These are phyloP conservation scores for Octodon degus DNA, from an alignment of 2,113 vertebrate genomes.

Conservation along the genomic window DNA sequence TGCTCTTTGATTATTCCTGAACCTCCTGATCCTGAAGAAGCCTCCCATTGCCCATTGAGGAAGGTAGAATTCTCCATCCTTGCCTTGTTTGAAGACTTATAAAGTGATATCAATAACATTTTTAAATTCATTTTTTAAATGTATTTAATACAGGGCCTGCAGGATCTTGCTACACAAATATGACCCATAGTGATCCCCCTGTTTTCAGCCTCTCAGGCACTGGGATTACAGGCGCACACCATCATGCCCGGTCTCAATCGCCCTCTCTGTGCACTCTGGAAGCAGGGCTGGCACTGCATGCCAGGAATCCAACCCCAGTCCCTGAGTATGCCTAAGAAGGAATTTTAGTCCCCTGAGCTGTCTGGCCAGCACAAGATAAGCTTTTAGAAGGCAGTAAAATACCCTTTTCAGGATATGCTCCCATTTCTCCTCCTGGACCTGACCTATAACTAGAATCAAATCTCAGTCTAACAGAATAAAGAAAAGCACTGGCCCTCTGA, in stretches of 20 bases:
- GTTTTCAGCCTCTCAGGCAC: too few species aligned
- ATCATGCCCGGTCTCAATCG: too few species aligned
- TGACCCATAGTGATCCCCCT: too few species aligned
- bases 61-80: not conserved
- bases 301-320: too few species aligned
- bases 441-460: not conserved
- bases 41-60: not conserved
- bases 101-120: not conserved
- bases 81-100: not conserved
- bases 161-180: too few species aligned
- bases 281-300: too few species aligned
- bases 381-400: not conserved
- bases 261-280: too few species aligned
- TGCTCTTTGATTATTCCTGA: not conserved
- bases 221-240: too few species aligned
- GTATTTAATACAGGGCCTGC: too few species aligned
- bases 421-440: not conserved
- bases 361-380: not conserved
- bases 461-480: not conserved
- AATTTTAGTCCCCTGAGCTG: too few species aligned
- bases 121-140: not conserved
- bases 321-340: too few species aligned
- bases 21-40: not conserved
- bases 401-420: not conserved
- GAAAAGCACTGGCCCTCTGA: not conserved